Evolutionary conservation across 2,113 vertebrate species (phyloP).

Genomic region (Callionymus lyra): DNA sequence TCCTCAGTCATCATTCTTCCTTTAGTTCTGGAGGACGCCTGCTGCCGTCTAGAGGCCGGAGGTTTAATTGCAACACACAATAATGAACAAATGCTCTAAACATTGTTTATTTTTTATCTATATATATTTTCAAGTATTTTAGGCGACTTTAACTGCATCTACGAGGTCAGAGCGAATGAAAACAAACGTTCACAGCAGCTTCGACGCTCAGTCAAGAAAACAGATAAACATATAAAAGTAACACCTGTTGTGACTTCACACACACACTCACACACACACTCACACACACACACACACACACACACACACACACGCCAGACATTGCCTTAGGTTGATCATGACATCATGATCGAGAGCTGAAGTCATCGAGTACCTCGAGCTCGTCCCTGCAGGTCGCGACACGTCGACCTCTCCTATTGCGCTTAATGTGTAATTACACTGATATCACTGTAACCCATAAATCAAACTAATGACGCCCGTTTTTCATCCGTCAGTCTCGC

Average conservation of each 20-base stretch:
- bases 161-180: too few species aligned
- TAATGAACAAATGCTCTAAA: too few species aligned
- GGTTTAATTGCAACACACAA: too few species aligned
- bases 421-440: slow-evolving; percentile 4
- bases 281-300: slow-evolving; percentile 16
- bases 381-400: slow-evolving; percentile 56
- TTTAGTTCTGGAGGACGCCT: too few species aligned
- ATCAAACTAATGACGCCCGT: slow-evolving; percentile 2
- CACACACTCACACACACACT: slow-evolving; percentile 6
- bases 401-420: slow-evolving; percentile 31
- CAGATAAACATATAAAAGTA: too few species aligned
- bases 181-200: too few species aligned
- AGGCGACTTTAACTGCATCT: too few species aligned
- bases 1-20: too few species aligned
- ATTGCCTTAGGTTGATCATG: slow-evolving; percentile 51
- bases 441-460: slow-evolving; percentile 5
- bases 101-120: too few species aligned
- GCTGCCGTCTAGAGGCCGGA: too few species aligned
- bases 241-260: slow-evolving; percentile 3
- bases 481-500: background rate
- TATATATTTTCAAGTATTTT: too few species aligned
- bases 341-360: slow-evolving; percentile 63
- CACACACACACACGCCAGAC: slow-evolving; percentile 24
- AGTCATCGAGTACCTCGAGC: slow-evolving; percentile 53
- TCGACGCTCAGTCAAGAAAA: too few species aligned